Percentiles rank a stretch among this genome's conserved stretches.
Conservation (phyloP, 2,797 vertebrate genomes). For the Periparus ater region DNA sequence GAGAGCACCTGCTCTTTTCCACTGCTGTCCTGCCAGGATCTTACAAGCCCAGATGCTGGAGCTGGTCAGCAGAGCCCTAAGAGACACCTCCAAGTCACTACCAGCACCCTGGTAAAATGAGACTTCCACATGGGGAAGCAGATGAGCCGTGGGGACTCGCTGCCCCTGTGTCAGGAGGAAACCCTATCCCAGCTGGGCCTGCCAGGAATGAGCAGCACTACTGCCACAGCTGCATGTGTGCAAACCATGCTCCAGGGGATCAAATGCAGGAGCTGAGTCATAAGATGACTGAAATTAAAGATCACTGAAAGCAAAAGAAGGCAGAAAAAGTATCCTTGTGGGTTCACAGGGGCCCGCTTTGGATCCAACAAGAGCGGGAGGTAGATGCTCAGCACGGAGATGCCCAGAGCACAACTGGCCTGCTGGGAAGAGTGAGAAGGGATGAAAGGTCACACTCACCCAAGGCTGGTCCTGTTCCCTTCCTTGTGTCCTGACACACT, state of each 20-base stretch:
- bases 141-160: neutral
- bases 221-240: conserved; percentile 3
- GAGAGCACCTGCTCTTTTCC: neutral
- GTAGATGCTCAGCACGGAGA: neutral
- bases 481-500: too few relatives aligned
- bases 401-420: neutral
- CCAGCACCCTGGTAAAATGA: neutral
- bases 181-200: neutral
- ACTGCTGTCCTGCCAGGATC: neutral
- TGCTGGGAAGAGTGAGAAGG: neutral
- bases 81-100: neutral
- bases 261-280: conserved; percentile 61
- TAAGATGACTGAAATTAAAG: neutral
- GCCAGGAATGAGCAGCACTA: neutral
- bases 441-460: neutral
- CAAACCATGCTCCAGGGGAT: conserved; percentile 12
- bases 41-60: neutral
- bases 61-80: neutral
- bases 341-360: neutral
- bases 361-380: neutral
- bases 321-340: neutral
- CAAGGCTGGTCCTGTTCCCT: neutral
- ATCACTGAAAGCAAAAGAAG: neutral
- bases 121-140: neutral
- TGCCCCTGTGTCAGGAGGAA: conserved; percentile 15